A percentile compares a stretch with the other conserved stretches of the same genome.
Evolutionary conservation across 2,888 invertebrate species (phyloP).

Genomic region (Pasiphila rectangulata): DNA sequence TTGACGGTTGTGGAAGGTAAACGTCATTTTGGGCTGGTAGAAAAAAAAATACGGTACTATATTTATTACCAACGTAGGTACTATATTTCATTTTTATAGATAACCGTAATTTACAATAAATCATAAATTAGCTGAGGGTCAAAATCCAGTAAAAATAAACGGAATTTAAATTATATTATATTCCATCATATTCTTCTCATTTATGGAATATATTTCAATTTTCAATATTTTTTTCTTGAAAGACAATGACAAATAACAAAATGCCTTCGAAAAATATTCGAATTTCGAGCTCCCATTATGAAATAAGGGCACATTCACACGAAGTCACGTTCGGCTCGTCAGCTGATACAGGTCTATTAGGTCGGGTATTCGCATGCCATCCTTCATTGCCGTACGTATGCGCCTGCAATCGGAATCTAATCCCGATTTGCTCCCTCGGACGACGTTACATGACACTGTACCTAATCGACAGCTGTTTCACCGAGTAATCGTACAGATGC

Average conservation of each 20-base stretch:
- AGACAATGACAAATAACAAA: slow-evolving; percentile 1
- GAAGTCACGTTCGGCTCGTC: slow-evolving; percentile 26
- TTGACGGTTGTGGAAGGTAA: slow-evolving; percentile 36
- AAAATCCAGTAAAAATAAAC: no score
- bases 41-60: slow-evolving; percentile 2
- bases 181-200: neutral
- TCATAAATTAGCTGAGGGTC: no score
- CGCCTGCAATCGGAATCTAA: slow-evolving; percentile 67
- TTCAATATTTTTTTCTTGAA: no score
- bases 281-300: slow-evolving; percentile 4
- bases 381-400: slow-evolving; percentile 62
- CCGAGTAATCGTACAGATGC: neutral
- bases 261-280: slow-evolving; percentile 9
- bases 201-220: neutral
- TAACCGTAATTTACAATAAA: no score
- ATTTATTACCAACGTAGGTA: neutral
- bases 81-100: no score
- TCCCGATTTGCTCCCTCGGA: slow-evolving; percentile 48
- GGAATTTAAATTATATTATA: no score
- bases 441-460: slow-evolving; percentile 47
- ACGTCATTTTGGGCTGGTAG: slow-evolving; percentile 15
- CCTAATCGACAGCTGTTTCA: slow-evolving; percentile 48
- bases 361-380: slow-evolving; percentile 48
- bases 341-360: slow-evolving; percentile 28
- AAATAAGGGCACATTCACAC: slow-evolving; percentile 34